Percentiles rank a stretch among this genome's conserved stretches.
Conservation (phyloP, 2,797 vertebrate genomes). For the Sebastes cheni region DNA sequence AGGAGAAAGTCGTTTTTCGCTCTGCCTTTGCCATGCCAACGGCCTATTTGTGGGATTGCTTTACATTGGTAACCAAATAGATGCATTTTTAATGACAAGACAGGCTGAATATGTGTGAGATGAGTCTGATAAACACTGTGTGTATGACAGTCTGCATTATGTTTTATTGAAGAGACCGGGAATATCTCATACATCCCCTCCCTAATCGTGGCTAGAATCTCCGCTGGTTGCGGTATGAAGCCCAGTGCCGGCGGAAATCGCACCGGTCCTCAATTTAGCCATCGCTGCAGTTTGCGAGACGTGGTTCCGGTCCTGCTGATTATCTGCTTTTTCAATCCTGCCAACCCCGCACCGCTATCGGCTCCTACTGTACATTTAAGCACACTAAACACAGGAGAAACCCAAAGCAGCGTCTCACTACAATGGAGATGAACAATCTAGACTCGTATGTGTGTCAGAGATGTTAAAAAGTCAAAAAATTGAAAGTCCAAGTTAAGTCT, state of each 20-base stretch:
- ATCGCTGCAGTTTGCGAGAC: not conserved
- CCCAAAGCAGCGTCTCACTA: not conserved
- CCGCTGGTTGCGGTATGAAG: conserved; percentile 12
- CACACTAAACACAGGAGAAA: conserved; percentile 15
- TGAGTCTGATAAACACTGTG: conserved; percentile 17
- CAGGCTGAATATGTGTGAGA: not conserved
- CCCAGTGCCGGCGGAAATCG: conserved; percentile 41
- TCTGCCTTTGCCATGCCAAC: conserved; percentile 23
- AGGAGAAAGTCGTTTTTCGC: conserved; percentile 7
- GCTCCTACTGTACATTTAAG: not conserved
- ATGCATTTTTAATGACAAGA: conserved; percentile 43
- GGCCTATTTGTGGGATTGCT: conserved; percentile 20
- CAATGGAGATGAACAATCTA: conserved; percentile 13
- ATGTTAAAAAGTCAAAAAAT: not conserved
- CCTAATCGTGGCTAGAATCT: conserved; percentile 37
- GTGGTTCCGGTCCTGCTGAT: conserved; percentile 42
- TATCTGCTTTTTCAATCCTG: conserved; percentile 37
- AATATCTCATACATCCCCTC: conserved; percentile 20
- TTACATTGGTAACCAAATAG: conserved; percentile 10
- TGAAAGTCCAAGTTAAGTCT: not conserved
- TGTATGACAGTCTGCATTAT: not conserved
- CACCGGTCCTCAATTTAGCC: conserved; percentile 41
- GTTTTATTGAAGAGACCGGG: not conserved
- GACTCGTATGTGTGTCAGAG: not conserved
- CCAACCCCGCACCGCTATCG: not conserved